These are phyloP conservation scores for Dallia pectoralis DNA, from an alignment of 2,797 vertebrate species.

Conservation along the genomic window DNA sequence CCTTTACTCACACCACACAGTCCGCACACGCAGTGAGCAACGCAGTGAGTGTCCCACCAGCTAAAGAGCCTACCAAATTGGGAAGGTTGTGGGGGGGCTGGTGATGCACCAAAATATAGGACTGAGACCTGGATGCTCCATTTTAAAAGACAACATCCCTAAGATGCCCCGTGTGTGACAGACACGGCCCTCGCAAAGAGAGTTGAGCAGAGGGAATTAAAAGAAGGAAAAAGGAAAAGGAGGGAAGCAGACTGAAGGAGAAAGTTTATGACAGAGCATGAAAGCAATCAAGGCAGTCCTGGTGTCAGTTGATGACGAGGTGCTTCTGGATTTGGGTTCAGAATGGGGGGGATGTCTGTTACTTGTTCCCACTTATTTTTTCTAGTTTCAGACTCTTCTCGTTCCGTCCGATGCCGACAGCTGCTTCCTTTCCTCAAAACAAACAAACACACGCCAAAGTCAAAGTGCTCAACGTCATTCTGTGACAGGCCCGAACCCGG, in stretches of 20 bases:
- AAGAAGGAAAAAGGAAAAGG: not conserved
- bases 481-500: not conserved
- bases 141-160: not conserved
- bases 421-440: not conserved
- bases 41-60: too few species aligned
- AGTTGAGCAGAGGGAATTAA: not conserved
- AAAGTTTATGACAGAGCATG: too few species aligned
- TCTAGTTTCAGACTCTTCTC: not conserved
- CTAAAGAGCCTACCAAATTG: too few species aligned
- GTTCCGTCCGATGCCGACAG: not conserved
- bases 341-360: not conserved
- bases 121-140: not conserved
- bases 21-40: too few species aligned
- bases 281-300: too few species aligned
- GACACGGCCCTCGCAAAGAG: not conserved
- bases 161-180: constrained; percentile 7
- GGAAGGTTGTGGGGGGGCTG: too few species aligned
- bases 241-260: too few species aligned
- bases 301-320: not conserved
- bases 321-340: not conserved
- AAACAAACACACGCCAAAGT: not conserved
- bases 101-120: not conserved
- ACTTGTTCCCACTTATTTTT: not conserved
- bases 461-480: not conserved
- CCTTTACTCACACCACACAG: too few species aligned